These are phyloP conservation scores for Leucoptera coffeella DNA, from an alignment of 2,888 invertebrate genomes.

Conservation along the genomic window DNA sequence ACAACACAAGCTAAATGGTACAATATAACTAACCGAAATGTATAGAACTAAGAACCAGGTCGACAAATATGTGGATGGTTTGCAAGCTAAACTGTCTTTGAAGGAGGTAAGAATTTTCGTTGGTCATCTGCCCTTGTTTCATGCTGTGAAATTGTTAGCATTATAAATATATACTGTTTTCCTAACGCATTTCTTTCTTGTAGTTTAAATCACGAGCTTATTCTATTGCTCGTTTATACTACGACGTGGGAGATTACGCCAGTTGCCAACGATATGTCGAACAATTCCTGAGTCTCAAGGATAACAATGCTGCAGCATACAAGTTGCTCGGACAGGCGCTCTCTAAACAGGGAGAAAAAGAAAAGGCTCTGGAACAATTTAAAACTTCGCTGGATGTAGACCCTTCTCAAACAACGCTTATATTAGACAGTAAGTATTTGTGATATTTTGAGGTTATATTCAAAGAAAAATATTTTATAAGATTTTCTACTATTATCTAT, in stretches of 20 bases:
- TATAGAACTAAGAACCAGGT: conserved; percentile 73
- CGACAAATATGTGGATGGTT: conserved; percentile 74
- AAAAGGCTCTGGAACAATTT: conserved; percentile 75
- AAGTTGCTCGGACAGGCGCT: conserved; percentile 75
- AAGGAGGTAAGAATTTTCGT: conserved; percentile 61
- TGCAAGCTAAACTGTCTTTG: conserved; percentile 64
- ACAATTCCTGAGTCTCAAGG: conserved; percentile 68
- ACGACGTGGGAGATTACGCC: conserved; percentile 74
- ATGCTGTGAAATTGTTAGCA: conserved; percentile 2
- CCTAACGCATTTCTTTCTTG: conserved; percentile 16
- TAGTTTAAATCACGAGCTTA: conserved; percentile 61
- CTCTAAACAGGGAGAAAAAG: conserved; percentile 67
- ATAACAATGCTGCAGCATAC: conserved; percentile 73
- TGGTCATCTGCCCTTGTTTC: conserved; percentile 8
- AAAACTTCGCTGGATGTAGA: conserved; percentile 73
- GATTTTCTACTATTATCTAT: too few relatives aligned
- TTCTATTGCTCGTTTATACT: conserved; percentile 79
- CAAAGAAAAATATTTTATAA: too few relatives aligned
- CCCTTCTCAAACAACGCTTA: conserved; percentile 70
- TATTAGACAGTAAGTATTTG: conserved; percentile 61
- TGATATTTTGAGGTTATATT: too few relatives aligned
- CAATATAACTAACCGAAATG: too few relatives aligned
- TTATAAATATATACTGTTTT: too few relatives aligned
- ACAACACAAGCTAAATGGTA: too few relatives aligned
- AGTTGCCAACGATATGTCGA: conserved; percentile 74